Evolutionary conservation across 2,888 invertebrate genomes (phyloP).

Genomic region (Aquatica leii): DNA sequence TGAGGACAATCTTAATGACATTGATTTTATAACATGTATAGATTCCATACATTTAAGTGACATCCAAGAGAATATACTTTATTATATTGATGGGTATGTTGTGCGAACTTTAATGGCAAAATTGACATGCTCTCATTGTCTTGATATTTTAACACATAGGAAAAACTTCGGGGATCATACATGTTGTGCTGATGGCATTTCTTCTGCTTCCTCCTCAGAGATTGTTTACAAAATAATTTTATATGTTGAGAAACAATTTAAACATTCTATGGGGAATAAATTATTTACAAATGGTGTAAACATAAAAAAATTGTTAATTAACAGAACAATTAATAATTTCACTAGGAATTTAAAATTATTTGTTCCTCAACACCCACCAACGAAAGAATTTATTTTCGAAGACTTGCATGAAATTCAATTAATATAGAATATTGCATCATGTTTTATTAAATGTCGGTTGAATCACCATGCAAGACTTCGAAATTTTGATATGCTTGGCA

Average conservation of each 20-base stretch:
- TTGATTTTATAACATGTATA: neutral
- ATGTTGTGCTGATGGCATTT: too few species aligned
- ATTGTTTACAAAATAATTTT: too few species aligned
- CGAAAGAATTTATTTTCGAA: slow-evolving; percentile 1
- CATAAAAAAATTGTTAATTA: neutral
- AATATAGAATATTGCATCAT: neutral
- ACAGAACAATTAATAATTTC: slow-evolving; percentile 1
- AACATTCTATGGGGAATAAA: neutral
- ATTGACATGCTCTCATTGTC: neutral
- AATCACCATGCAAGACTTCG: neutral
- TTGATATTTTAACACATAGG: neutral
- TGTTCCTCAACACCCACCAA: neutral
- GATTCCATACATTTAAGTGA: neutral
- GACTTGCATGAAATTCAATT: slow-evolving; percentile 14
- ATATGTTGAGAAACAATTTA: neutral
- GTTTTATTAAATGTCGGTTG: neutral
- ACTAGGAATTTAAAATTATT: neutral
- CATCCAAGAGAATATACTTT: slow-evolving; percentile 27
- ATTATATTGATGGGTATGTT: slow-evolving; percentile 33
- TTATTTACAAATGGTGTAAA: neutral
- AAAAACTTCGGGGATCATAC: neutral
- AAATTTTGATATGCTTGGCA: slow-evolving; percentile 1
- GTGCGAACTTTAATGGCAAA: slow-evolving; percentile 13
- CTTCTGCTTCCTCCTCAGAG: too few species aligned
- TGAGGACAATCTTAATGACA: neutral